A percentile compares a stretch with the other conserved stretches of the same genome.
These are phyloP conservation scores for Prosopocoilus inquinatus DNA, from an alignment of 2,888 invertebrate genomes.

Conservation along the genomic window DNA sequence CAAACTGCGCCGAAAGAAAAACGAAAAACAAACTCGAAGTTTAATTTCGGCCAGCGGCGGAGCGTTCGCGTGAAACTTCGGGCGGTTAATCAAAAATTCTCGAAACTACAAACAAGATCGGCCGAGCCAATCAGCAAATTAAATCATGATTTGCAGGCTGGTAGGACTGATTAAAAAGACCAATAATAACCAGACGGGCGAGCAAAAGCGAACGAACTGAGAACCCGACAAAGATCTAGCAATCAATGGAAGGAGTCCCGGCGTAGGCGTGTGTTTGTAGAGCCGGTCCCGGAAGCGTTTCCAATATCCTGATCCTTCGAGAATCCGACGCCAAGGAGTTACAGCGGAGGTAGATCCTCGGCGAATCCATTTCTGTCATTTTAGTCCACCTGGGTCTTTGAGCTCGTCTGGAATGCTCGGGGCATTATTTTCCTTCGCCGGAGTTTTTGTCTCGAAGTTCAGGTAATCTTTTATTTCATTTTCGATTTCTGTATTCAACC, in stretches of 20 bases:
- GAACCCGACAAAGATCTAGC: background rate
- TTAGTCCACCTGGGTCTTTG: background rate
- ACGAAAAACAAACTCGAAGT: too few species aligned
- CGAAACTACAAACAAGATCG: slow-evolving; percentile 22
- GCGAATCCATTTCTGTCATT: background rate
- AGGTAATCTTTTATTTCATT: too few species aligned
- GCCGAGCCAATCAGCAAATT: slow-evolving; percentile 30
- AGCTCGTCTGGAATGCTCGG: background rate
- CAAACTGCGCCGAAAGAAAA: too few species aligned
- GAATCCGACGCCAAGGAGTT: slow-evolving; percentile 6
- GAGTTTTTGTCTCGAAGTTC: background rate
- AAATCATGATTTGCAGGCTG: slow-evolving; percentile 25
- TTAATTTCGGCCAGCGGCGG: too few species aligned
- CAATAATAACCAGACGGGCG: background rate
- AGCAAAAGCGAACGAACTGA: background rate
- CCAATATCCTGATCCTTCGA: slow-evolving; percentile 6
- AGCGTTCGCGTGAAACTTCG: too few species aligned
- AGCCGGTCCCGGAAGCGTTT: slow-evolving; percentile 2
- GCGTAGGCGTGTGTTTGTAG: background rate
- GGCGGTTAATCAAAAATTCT: slow-evolving; percentile 17
- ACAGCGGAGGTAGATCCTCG: background rate
- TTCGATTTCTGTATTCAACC: too few species aligned
- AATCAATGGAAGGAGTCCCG: background rate
- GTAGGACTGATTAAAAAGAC: background rate
- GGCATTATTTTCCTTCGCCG: background rate